Conservation (phyloP, 2,113 vertebrate genomes). For the Aegypius monachus region DNA sequence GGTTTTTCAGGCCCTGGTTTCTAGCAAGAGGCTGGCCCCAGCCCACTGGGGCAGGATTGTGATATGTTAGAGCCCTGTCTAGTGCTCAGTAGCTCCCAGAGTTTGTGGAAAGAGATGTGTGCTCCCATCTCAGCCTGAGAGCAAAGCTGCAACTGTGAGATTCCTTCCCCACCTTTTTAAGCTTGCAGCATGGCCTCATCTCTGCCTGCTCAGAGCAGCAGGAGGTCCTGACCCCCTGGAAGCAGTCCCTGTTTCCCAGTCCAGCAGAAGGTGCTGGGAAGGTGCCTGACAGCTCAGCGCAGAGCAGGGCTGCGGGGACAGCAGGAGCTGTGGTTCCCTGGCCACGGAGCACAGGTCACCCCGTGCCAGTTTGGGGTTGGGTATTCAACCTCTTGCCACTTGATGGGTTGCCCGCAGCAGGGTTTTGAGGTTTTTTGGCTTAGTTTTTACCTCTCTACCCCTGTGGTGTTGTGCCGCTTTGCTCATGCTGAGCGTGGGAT, state of each 20-base stretch:
- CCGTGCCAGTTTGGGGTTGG: background rate
- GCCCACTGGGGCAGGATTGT: rapidly evolving
- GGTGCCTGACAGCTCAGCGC: rapidly evolving
- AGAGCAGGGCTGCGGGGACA: rapidly evolving
- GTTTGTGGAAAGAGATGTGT: rapidly evolving
- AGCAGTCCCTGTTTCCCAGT: rapidly evolving
- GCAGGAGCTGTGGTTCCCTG: rapidly evolving
- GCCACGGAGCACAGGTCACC: rapidly evolving
- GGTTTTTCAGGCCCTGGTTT: background rate
- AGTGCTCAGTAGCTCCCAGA: background rate
- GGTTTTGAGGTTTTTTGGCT: background rate
- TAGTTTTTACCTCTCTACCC: background rate
- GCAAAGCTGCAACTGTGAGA: background rate
- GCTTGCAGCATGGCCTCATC: background rate
- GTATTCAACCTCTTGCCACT: background rate
- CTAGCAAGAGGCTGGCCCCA: background rate
- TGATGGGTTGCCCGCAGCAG: rapidly evolving
- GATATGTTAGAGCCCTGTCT: background rate
- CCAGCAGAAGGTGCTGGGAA: background rate
- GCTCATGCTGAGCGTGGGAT: rapidly evolving
- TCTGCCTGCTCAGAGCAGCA: background rate
- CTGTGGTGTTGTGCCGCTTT: rapidly evolving
- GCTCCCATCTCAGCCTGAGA: background rate
- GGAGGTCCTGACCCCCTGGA: too few relatives aligned
- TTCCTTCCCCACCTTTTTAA: background rate